A percentile compares a stretch with the other conserved stretches of the same genome.
phyloP scores from a whole-genome alignment of 2,797 vertebrate species.

The Philypnodon macrostomus region DNA sequence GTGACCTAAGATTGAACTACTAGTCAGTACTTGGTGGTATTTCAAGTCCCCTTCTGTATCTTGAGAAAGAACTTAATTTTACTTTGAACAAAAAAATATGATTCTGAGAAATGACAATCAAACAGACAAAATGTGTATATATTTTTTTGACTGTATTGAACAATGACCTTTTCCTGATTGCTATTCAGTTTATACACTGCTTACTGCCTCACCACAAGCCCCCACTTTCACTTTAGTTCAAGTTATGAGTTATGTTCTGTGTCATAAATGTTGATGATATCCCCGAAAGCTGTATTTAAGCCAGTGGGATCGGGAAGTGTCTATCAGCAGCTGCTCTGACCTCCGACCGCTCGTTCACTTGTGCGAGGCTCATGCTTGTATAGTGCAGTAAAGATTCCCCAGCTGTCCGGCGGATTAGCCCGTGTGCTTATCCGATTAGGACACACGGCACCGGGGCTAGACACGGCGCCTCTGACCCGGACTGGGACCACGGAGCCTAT shows the following conservation, averaged over 20 bases:
- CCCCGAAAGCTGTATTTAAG: slow-evolving; percentile 53
- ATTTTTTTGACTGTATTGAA: not conserved
- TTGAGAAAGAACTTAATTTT: too few species aligned
- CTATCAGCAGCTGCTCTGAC: slow-evolving; percentile 65
- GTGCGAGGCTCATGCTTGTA: slow-evolving; percentile 67
- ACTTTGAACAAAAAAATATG: too few species aligned
- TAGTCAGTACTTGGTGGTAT: too few species aligned
- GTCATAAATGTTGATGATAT: slow-evolving; percentile 56
- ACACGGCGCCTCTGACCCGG: slow-evolving; percentile 74
- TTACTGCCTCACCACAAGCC: not conserved
- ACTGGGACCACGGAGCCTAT: slow-evolving; percentile 54
- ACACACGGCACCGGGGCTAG: slow-evolving; percentile 76
- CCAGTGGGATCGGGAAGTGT: slow-evolving; percentile 60
- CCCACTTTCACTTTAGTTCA: slow-evolving; percentile 60
- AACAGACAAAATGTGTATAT: too few species aligned
- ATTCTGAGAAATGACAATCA: too few species aligned
- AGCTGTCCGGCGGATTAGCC: slow-evolving; percentile 82
- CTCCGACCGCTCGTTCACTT: slow-evolving; percentile 39
- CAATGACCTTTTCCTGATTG: slow-evolving; percentile 3
- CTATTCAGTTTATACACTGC: not conserved
- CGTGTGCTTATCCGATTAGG: slow-evolving; percentile 81
- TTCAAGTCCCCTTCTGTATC: too few species aligned
- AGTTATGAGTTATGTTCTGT: slow-evolving; percentile 52
- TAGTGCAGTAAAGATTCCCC: slow-evolving; percentile 78
- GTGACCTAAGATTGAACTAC: too few species aligned